phyloP scores from a whole-genome alignment of 2,797 vertebrate genomes.

The Neopelma chrysocephalum region DNA sequence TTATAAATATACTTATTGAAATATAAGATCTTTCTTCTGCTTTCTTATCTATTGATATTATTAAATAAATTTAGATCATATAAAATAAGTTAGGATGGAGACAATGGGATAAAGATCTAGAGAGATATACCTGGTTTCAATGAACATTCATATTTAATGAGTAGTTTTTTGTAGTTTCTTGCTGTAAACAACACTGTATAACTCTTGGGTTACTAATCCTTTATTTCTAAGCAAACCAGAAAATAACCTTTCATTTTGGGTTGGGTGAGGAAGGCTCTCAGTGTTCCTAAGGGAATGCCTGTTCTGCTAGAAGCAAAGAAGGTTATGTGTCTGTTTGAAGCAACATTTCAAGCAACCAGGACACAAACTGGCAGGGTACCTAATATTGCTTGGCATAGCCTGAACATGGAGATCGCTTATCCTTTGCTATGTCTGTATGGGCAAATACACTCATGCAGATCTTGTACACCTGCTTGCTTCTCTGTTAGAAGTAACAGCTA shows the following conservation, averaged over 20 bases:
- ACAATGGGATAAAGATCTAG: not conserved
- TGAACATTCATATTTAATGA: not conserved
- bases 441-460: not conserved
- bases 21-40: not conserved
- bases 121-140: not conserved
- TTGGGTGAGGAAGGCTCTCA: not conserved
- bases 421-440: fast-evolving
- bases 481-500: not conserved
- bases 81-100: not conserved
- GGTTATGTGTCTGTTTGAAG: not conserved
- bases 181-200: not conserved
- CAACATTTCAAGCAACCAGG: not conserved
- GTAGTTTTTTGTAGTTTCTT: not conserved
- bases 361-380: not conserved
- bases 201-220: not conserved
- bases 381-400: not conserved
- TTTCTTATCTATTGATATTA: not conserved
- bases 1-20: not conserved
- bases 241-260: not conserved
- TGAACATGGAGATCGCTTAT: not conserved
- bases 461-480: not conserved
- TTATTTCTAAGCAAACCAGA: not conserved
- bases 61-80: not conserved
- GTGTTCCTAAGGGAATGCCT: not conserved
- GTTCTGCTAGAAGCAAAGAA: not conserved